phyloP scores from a whole-genome alignment of 64 coral and sea anemone species.

The Stylophora pistillata region DNA sequence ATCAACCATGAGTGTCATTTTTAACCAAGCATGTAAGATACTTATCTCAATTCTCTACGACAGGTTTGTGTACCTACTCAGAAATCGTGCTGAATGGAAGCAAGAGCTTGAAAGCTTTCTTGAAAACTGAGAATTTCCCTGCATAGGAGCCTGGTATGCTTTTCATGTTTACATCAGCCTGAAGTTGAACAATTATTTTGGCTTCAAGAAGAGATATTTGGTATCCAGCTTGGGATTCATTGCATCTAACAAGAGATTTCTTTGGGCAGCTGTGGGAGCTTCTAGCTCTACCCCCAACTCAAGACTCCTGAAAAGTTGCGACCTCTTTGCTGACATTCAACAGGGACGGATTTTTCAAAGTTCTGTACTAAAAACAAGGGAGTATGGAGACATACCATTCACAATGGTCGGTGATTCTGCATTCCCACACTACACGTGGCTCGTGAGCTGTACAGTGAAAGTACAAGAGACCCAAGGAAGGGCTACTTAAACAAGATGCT shows the following conservation, averaged over 20 bases:
- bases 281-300: slow-evolving; percentile 60
- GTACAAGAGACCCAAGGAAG: slow-evolving; percentile 54
- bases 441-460: slow-evolving; percentile 58
- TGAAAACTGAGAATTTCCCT: slow-evolving; percentile 67
- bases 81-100: slow-evolving; percentile 51
- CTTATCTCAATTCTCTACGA: slow-evolving; percentile 59
- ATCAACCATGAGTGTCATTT: slow-evolving; percentile 48
- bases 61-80: slow-evolving; percentile 48
- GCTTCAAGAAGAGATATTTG: slow-evolving; percentile 68
- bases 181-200: slow-evolving; percentile 65
- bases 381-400: slow-evolving; percentile 59
- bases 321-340: slow-evolving; percentile 61
- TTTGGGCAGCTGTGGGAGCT: slow-evolving; percentile 65
- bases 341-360: slow-evolving; percentile 42
- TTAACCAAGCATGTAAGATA: slow-evolving; percentile 56
- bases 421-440: slow-evolving; percentile 62
- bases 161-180: slow-evolving; percentile 63
- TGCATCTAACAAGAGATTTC: slow-evolving; percentile 53
- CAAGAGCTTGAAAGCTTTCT: slow-evolving; percentile 46
- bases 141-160: slow-evolving; percentile 53
- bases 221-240: slow-evolving; percentile 61
- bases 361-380: slow-evolving; percentile 32
- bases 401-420: slow-evolving; percentile 61
- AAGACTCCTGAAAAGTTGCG: slow-evolving; percentile 41
- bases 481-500: slow-evolving; percentile 70